These are phyloP conservation scores for Setophaga coronata DNA, from an alignment of 2,113 vertebrate species.

Conservation along the genomic window DNA sequence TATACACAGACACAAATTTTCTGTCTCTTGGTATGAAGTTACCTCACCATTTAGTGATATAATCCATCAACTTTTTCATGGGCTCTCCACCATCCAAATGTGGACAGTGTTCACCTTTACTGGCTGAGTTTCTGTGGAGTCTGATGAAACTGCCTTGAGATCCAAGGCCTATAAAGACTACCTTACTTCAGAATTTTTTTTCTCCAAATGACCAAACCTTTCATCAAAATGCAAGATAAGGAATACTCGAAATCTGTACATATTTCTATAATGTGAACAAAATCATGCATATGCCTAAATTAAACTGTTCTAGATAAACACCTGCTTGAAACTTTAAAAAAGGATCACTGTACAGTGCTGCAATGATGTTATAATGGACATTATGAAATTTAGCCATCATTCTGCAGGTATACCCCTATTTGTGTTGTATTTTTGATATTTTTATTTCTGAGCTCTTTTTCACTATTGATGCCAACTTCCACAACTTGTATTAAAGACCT, in stretches of 20 bases:
- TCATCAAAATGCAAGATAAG: neutral
- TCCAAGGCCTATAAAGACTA: neutral
- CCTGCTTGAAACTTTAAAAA: neutral
- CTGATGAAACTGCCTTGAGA: neutral
- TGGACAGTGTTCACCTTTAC: neutral
- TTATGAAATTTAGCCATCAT: neutral
- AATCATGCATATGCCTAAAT: neutral
- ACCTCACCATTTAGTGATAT: neutral
- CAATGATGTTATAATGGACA: neutral
- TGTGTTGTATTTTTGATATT: neutral
- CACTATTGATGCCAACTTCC: neutral
- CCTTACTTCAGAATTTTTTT: neutral
- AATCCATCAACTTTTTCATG: neutral
- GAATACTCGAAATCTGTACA: neutral
- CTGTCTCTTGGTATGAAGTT: neutral
- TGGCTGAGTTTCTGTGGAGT: neutral
- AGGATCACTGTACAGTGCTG: neutral
- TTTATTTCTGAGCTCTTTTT: neutral
- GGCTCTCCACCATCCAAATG: neutral
- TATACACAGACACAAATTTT: neutral
- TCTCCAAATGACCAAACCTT: neutral
- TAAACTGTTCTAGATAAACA: neutral
- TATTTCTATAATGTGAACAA: neutral
- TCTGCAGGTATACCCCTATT: neutral
- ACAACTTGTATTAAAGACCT: neutral